Evolutionary conservation across 2,797 vertebrate genomes (phyloP), one percentile per base, ranked within the genome.

Genomic region (Sebastes steindachneri): DNA sequence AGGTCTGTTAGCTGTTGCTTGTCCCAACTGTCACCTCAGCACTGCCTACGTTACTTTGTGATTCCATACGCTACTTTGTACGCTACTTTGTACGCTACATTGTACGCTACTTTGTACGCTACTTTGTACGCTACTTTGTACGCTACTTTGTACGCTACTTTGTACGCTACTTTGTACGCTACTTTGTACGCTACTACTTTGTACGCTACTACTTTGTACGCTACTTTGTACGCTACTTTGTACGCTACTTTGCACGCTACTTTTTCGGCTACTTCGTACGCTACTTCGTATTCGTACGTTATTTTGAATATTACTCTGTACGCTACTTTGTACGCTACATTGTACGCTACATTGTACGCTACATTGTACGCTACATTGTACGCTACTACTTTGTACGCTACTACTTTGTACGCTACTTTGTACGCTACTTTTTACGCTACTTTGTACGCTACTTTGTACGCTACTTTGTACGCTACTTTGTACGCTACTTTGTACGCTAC

Each of bases 81-180:
- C 25, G 7, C 0, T 58, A 25, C 55, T 58, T 25, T 17, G 25
- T 58, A 58, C 2, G 7, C 0, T 58, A 28, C 55, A 9, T 28
- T 58, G 14, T 17, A 17, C 3, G 0, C 0, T 3, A 55, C 54
- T 8, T 26, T 57, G 55, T 28, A 15, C 35, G 0, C 0, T 37
- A 37, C 35, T 2, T 37, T 37, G 35, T 12, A 37, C 11, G 0
- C 0, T 37, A 37, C 35, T 5, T 37, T 14, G 35, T 12, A 37
- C 1, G 4, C 0, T 14, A 37, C 12, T 14, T 37, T 37, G 12
- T 12, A 37, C 12, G 0, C 0, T 2, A 35, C 33, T 12, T 35
- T 35, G 4, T 12, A 35, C 7, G 0, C 0, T 8, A 26, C 23
- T 4, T 3, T 31, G 29, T 8, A 31, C 2, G 7, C 7, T 29